Percentiles rank a stretch among this genome's conserved stretches.
Evolutionary conservation across 2,888 invertebrate genomes (phyloP).

Genomic region (Penaeus monodon): DNA sequence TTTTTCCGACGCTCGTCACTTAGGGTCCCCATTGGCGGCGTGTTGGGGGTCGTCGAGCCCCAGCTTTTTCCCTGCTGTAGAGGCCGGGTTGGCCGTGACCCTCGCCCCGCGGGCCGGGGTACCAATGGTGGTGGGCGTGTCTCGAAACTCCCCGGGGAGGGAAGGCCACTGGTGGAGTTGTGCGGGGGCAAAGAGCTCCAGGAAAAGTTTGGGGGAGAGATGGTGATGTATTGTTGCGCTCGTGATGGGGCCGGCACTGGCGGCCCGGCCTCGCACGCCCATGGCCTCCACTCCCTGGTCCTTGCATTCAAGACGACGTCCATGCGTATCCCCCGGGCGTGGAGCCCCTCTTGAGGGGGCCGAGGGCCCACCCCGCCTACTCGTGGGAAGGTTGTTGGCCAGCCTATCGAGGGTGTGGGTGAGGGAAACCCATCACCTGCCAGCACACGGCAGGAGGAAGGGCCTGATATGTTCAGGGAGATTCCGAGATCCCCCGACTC

Average conservation of each 20-base stretch:
- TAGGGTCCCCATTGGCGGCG: conserved; percentile 66
- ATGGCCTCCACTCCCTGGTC: conserved; percentile 38
- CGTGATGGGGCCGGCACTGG: conserved; percentile 13
- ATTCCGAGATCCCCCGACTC: background rate
- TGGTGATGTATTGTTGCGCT: background rate
- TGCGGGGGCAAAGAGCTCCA: background rate
- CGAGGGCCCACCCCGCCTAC: conserved; percentile 68
- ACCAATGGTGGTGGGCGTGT: conserved; percentile 67
- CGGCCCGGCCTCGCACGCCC: background rate
- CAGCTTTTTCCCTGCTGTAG: conserved; percentile 67
- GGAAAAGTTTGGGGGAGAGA: background rate
- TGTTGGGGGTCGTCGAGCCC: conserved; percentile 68
- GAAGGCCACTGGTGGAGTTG: conserved; percentile 1
- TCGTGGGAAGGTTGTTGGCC: conserved; percentile 67
- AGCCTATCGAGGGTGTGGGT: conserved; percentile 66
- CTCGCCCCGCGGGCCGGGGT: conserved; percentile 67
- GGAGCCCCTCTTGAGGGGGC: conserved; percentile 68
- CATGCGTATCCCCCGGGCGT: conserved; percentile 68
- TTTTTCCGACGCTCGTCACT: background rate
- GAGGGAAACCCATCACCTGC: conserved; percentile 66
- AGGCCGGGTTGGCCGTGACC: conserved; percentile 68
- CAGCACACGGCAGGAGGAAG: conserved; percentile 66
- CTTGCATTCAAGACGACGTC: conserved; percentile 65
- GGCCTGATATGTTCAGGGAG: background rate
- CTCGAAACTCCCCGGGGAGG: conserved; percentile 59